Conservation (phyloP, 2,888 invertebrate species). For the Apocheima hispidaria region DNA sequence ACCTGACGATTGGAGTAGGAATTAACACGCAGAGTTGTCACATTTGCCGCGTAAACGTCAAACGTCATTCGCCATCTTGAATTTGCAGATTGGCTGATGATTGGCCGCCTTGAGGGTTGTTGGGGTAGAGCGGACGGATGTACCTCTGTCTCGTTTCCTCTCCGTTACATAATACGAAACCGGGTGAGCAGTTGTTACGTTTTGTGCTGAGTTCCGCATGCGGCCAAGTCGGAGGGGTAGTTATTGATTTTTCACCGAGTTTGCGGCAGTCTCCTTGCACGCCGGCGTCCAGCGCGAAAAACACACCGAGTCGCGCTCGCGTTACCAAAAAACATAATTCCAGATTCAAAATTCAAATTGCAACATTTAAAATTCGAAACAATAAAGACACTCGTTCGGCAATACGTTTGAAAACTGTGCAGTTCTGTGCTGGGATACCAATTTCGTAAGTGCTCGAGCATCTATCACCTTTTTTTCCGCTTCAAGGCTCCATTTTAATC, state of each 20-base stretch:
- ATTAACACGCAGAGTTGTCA: slow-evolving; percentile 74
- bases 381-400: slow-evolving; percentile 45
- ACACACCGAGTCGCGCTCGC: slow-evolving; percentile 77
- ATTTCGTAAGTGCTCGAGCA: slow-evolving; percentile 72
- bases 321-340: slow-evolving; percentile 65
- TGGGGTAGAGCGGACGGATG: slow-evolving; percentile 56
- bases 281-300: slow-evolving; percentile 84
- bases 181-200: slow-evolving; percentile 78
- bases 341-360: slow-evolving; percentile 59
- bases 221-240: slow-evolving; percentile 74
- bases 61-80: slow-evolving; percentile 79
- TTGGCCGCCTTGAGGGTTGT: slow-evolving; percentile 74
- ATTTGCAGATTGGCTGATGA: slow-evolving; percentile 68
- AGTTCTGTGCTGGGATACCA: slow-evolving; percentile 69
- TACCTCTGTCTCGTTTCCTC: slow-evolving; percentile 67
- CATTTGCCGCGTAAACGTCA: slow-evolving; percentile 82
- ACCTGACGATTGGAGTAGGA: slow-evolving; percentile 60
- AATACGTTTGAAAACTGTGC: slow-evolving; percentile 63
- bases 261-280: slow-evolving; percentile 82
- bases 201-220: slow-evolving; percentile 79
- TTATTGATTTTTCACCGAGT: slow-evolving; percentile 82
- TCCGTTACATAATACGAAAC: slow-evolving; percentile 81
- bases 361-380: slow-evolving; percentile 47
- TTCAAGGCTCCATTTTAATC: slow-evolving; percentile 64
- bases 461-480: slow-evolving; percentile 55